Evolutionary conservation across 2,888 invertebrate genomes (phyloP).

Genomic region (Pyralis farinalis): DNA sequence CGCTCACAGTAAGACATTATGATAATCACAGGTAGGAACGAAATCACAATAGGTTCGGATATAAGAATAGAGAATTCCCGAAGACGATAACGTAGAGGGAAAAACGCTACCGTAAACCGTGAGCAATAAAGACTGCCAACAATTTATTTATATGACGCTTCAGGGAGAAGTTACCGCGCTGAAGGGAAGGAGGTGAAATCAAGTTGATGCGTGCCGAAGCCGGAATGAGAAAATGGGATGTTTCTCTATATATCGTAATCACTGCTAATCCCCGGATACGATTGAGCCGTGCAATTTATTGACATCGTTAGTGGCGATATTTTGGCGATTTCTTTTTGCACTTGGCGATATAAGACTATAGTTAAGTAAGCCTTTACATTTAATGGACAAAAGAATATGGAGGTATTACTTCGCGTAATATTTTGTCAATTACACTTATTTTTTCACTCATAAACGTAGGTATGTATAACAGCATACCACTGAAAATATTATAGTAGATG

Average conservation of each 20-base stretch:
- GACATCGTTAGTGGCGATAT: conserved; percentile 8
- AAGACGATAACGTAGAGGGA: conserved; percentile 62
- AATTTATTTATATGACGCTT: conserved; percentile 81
- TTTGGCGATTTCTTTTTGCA: conserved; percentile 1
- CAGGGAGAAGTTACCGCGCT: conserved; percentile 72
- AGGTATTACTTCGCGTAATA: no score
- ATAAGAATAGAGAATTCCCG: conserved; percentile 60
- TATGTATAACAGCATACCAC: no score
- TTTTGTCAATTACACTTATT: no score
- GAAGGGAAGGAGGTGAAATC: conserved; percentile 68
- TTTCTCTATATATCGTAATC: conserved; percentile 47
- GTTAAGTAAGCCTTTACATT: no score
- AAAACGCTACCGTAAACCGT: conserved; percentile 68
- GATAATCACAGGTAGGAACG: conserved; percentile 61
- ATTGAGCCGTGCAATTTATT: conserved; percentile 29
- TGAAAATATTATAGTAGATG: no score
- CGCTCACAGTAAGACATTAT: conserved; percentile 46
- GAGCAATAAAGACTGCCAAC: conserved; percentile 76
- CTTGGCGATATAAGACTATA: no score
- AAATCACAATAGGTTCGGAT: conserved; percentile 65
- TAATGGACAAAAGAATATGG: no score
- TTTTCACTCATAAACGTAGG: no score
- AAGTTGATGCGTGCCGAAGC: conserved; percentile 67
- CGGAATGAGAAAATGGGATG: conserved; percentile 56
- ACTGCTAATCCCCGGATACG: conserved; percentile 41